Conservation (phyloP, 2,888 invertebrate genomes). For the Philopedon plagiatum region DNA sequence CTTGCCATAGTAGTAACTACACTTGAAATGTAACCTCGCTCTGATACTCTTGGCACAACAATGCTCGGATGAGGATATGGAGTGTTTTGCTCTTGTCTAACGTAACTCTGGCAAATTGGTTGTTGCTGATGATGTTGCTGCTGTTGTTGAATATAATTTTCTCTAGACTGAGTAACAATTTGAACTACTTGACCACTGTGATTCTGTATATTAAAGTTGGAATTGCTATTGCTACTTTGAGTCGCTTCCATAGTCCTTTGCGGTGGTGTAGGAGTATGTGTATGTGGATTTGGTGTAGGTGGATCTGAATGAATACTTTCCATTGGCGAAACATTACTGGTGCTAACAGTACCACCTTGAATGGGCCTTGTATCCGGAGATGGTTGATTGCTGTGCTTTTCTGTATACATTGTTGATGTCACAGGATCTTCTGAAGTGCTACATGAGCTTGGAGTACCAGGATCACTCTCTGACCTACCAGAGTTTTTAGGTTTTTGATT, state of each 20-base stretch:
- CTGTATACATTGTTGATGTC: slow-evolving; percentile 79
- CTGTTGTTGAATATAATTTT: slow-evolving; percentile 44
- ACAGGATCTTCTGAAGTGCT: slow-evolving; percentile 76
- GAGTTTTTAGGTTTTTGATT: slow-evolving; percentile 63
- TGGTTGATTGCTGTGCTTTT: slow-evolving; percentile 70
- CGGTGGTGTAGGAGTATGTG: slow-evolving; percentile 61
- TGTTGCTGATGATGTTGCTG: slow-evolving; percentile 45
- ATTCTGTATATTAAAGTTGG: slow-evolving; percentile 40
- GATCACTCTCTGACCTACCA: slow-evolving; percentile 71
- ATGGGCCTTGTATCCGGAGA: slow-evolving; percentile 80
- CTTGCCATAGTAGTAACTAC: slow-evolving; percentile 78
- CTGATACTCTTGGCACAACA: slow-evolving; percentile 42
- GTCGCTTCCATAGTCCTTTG: slow-evolving; percentile 51
- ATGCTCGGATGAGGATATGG: slow-evolving; percentile 49
- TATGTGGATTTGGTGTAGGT: slow-evolving; percentile 66
- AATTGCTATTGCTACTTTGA: slow-evolving; percentile 31
- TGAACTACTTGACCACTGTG: slow-evolving; percentile 47
- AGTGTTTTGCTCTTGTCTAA: slow-evolving; percentile 52
- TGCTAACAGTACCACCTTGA: slow-evolving; percentile 88
- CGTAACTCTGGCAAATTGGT: slow-evolving; percentile 36
- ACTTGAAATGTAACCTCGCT: slow-evolving; percentile 55
- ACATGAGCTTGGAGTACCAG: slow-evolving; percentile 73
- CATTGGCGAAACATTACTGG: slow-evolving; percentile 83
- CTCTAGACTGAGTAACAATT: slow-evolving; percentile 46
- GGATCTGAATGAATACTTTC: slow-evolving; percentile 75